A percentile compares a stretch with the other conserved stretches of the same genome.
Evolutionary conservation across 64 coral and sea anemone species (phyloP).

Genomic region (Catalaphyllia jardinei): DNA sequence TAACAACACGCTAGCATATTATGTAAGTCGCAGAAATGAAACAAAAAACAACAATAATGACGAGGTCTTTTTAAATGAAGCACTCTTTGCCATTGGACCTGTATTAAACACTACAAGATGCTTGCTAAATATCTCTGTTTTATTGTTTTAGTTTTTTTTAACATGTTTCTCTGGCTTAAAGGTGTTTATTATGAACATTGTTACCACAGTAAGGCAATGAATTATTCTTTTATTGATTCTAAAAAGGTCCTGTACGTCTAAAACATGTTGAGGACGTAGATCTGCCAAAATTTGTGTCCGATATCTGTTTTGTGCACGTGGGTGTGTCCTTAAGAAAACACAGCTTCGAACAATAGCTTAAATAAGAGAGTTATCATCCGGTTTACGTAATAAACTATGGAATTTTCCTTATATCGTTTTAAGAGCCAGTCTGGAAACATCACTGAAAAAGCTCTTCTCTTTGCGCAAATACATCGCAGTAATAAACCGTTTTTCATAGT

Average conservation of each 20-base stretch:
- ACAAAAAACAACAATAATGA: too few species aligned
- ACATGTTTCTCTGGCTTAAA: neutral
- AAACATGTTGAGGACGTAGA: neutral
- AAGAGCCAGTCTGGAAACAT: neutral
- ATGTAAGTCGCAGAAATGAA: too few species aligned
- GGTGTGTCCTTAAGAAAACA: slow-evolving; percentile 9
- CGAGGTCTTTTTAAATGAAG: too few species aligned
- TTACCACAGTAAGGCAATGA: neutral
- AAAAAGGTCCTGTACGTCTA: too few species aligned
- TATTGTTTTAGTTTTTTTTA: neutral
- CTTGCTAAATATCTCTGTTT: too few species aligned
- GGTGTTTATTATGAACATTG: neutral
- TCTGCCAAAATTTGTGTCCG: neutral
- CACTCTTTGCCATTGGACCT: too few species aligned
- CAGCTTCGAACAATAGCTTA: neutral
- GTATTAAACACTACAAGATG: too few species aligned
- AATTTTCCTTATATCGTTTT: neutral
- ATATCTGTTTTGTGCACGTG: neutral
- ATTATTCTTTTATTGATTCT: neutral
- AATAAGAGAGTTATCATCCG: neutral
- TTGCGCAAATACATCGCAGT: neutral
- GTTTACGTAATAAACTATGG: neutral
- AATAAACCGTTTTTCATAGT: neutral
- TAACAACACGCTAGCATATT: too few species aligned
- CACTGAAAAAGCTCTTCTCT: neutral